Base-by-base conservation (phyloP, 1,140 invertebrate genomes). In the Hylaeus volcanicus region DNA sequence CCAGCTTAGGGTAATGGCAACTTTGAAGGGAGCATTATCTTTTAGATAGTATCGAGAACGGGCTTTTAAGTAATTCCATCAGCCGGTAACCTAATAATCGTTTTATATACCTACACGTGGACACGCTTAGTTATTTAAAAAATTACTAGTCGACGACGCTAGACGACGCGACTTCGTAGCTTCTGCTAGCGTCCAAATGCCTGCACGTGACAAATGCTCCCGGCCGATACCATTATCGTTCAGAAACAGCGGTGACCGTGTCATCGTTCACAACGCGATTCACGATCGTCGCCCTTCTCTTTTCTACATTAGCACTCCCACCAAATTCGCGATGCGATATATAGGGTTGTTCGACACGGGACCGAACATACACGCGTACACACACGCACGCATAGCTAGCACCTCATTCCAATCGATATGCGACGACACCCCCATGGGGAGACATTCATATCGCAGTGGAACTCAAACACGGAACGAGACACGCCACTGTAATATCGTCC, bases 371-470 rank as follows among this genome's bases (percentile, higher is more conserved):
- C 70, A 51, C 51, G 14, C 41, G 11, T 71, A 55, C n/a, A 11
- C 39, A 43, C 56, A 53, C 41, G 48, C 43, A 58, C 66, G 80
- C 60, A 53, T 72, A 69, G 58, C 74, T 81, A 43, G 73, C 73
- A 85, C 72, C 73, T 66, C 60, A 76, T 77, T 78, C 71, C 86
- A 88, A 88, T 88, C 86, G 83, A 88, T 88, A 88, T 88, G 86
- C 82, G 81, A 88, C 83, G 83, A 74, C 83, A 80, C 65, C 77
- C 86, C 75, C 83, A 85, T 85, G 56, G 81, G 86, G 60, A 80
- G 82, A 83, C 80, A 88, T 88, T 88, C 83, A 83, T 88, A 88
- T 88, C 86, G 83, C 74, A 75, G 86, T 83, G 81, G 81, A 88
- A 88, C 86, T 88, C 86, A 88, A 88, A 88, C 81, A 83, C 66